Percentiles rank a stretch among this genome's conserved stretches.
Conservation (phyloP, 2,888 invertebrate genomes). For the Argyresthia albistria region DNA sequence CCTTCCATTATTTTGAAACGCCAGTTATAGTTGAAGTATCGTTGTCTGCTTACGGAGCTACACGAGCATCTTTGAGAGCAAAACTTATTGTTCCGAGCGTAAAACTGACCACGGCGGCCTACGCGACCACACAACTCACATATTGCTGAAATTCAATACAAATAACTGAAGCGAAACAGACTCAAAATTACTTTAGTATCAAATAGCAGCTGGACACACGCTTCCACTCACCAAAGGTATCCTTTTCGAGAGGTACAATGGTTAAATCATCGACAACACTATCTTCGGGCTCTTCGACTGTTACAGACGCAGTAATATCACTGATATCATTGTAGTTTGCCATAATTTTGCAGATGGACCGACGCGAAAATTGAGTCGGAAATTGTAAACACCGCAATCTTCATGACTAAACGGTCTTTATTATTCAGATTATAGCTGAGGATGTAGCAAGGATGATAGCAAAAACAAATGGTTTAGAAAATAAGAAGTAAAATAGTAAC, state of each 20-base stretch:
- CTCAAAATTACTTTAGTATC: neutral
- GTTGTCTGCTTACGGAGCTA: constrained; percentile 25
- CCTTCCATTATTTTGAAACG: constrained; percentile 60
- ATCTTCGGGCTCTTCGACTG: constrained; percentile 31
- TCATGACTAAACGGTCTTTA: constrained; percentile 34
- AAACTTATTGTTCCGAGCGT: constrained; percentile 47
- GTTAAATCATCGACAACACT: constrained; percentile 76
- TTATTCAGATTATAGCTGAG: neutral
- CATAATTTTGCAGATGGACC: constrained; percentile 40
- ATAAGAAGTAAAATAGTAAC: neutral
- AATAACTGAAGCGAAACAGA: constrained; percentile 3
- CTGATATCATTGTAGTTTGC: constrained; percentile 44
- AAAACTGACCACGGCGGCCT: constrained; percentile 52
- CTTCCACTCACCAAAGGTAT: constrained; percentile 84
- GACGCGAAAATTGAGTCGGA: constrained; percentile 25
- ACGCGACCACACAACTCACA: constrained; percentile 60
- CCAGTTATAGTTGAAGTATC: constrained; percentile 30
- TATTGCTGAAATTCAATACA: constrained; percentile 35
- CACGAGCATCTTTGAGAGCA: constrained; percentile 51
- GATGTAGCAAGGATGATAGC: neutral
- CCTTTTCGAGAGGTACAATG: constrained; percentile 89
- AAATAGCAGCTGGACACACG: too few species aligned
- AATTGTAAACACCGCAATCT: constrained; percentile 44
- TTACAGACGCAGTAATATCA: constrained; percentile 28
- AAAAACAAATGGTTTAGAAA: neutral